A percentile compares a stretch with the other conserved stretches of the same genome.
Conservation (phyloP, 2,113 vertebrate genomes). For the Bagarius yarrelli region DNA sequence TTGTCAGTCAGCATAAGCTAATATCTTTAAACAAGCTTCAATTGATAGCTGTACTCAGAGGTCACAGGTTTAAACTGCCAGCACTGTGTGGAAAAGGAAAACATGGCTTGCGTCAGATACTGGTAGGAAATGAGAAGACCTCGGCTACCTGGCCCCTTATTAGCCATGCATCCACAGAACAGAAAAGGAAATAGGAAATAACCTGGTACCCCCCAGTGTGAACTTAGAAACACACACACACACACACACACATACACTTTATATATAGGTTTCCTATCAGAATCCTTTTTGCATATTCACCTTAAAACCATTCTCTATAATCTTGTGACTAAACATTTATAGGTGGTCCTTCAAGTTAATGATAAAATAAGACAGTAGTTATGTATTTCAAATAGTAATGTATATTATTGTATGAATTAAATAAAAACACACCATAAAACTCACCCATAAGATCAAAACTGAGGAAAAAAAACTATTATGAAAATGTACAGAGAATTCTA, state of each 20-base stretch:
- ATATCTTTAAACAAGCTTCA: constrained; percentile 79
- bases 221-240: constrained; percentile 29
- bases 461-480: too few relatives aligned
- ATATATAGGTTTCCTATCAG: not conserved
- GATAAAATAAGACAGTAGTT: not conserved
- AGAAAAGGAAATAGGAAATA: constrained; percentile 75
- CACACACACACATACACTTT: constrained; percentile 46
- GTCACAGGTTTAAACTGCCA: constrained; percentile 56
- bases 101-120: constrained; percentile 75
- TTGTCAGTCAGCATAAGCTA: constrained; percentile 75
- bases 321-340: not conserved
- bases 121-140: constrained; percentile 73
- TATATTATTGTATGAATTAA: too few relatives aligned
- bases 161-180: constrained; percentile 69
- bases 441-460: too few relatives aligned
- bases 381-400: too few relatives aligned
- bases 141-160: constrained; percentile 65
- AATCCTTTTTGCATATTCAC: not conserved
- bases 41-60: constrained; percentile 74
- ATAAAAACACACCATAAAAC: too few relatives aligned
- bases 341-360: not conserved
- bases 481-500: not conserved
- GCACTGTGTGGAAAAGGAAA: constrained; percentile 70
- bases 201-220: constrained; percentile 60
- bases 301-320: not conserved